phyloP scores from a whole-genome alignment of 1,140 invertebrate genomes.

The Monochamus saltuarius region DNA sequence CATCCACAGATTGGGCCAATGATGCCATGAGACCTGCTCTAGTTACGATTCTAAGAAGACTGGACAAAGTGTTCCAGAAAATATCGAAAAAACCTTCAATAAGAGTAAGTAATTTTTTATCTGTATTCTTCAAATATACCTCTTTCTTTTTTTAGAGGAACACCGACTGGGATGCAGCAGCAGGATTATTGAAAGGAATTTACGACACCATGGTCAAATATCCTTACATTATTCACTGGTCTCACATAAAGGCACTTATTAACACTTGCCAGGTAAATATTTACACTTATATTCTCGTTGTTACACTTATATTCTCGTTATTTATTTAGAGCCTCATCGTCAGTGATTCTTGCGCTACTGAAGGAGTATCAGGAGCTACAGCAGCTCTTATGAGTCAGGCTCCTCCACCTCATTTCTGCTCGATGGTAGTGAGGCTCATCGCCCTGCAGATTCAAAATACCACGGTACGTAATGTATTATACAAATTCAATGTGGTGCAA shows the following conservation, averaged over 20 bases:
- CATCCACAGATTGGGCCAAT: constrained; percentile 95
- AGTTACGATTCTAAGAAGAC: constrained; percentile 84
- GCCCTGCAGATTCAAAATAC: constrained; percentile 91
- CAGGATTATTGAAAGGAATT: constrained; percentile 88
- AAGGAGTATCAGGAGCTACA: constrained; percentile 74
- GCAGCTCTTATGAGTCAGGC: constrained; percentile 81
- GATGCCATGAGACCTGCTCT: constrained; percentile 90
- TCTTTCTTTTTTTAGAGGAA: constrained; percentile 66
- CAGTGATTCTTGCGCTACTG: constrained; percentile 64
- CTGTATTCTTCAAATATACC: constrained; percentile 3
- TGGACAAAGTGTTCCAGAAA: constrained; percentile 97
- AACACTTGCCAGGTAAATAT: constrained; percentile 73
- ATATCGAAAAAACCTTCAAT: constrained; percentile 95
- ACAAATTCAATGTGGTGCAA: background rate
- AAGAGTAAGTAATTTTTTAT: constrained; percentile 56
- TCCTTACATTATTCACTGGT: constrained; percentile 95
- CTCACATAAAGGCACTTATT: constrained; percentile 89
- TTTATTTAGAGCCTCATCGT: constrained; percentile 73
- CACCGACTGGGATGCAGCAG: constrained; percentile 95
- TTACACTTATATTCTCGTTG: background rate
- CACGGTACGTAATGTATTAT: constrained; percentile 60
- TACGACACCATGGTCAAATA: constrained; percentile 91
- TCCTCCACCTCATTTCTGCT: constrained; percentile 91
- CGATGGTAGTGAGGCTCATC: constrained; percentile 90
- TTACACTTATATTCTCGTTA: constrained; percentile 11